Evolutionary conservation across 2,888 invertebrate species (phyloP).

Genomic region (Scaptomyza cyrtandrae): DNA sequence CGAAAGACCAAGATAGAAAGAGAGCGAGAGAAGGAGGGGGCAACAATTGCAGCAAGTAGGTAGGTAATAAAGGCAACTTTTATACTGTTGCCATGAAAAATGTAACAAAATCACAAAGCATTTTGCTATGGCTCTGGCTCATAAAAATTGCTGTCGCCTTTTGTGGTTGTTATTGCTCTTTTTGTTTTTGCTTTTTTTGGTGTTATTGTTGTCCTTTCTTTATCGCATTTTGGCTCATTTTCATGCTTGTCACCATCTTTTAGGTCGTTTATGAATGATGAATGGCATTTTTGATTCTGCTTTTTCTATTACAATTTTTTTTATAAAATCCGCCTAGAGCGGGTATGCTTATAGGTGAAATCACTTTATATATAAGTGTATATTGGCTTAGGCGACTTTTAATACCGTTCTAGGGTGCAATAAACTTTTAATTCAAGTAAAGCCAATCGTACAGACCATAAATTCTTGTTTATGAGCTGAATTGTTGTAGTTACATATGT

Average conservation of each 20-base stretch:
- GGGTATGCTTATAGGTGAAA: slow-evolving; percentile 30
- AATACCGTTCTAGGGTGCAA: slow-evolving; percentile 46
- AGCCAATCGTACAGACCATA: slow-evolving; percentile 28
- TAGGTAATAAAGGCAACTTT: slow-evolving; percentile 70
- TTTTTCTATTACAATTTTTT: slow-evolving; percentile 53
- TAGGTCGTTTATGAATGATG: slow-evolving; percentile 69
- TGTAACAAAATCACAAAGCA: slow-evolving; percentile 76
- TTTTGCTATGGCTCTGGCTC: slow-evolving; percentile 54
- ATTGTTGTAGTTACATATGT: slow-evolving; percentile 36
- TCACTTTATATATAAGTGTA: slow-evolving; percentile 4
- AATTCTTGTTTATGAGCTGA: slow-evolving; percentile 40
- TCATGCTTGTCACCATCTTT: slow-evolving; percentile 54
- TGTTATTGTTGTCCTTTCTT: slow-evolving; percentile 5
- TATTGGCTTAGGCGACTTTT: slow-evolving; percentile 36
- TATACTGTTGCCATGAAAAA: slow-evolving; percentile 73
- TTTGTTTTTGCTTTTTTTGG: background rate
- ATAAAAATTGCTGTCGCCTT: slow-evolving; percentile 62
- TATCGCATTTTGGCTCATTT: slow-evolving; percentile 35
- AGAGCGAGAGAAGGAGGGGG: background rate
- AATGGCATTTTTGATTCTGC: slow-evolving; percentile 65
- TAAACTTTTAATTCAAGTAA: slow-evolving; percentile 33
- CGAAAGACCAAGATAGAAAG: background rate
- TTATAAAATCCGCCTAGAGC: slow-evolving; percentile 49
- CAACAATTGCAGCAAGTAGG: slow-evolving; percentile 59
- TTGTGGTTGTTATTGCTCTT: slow-evolving; percentile 25